These are phyloP conservation scores for Trachelus stipa DNA, from an alignment of 2,888 invertebrate species.

Conservation along the genomic window DNA sequence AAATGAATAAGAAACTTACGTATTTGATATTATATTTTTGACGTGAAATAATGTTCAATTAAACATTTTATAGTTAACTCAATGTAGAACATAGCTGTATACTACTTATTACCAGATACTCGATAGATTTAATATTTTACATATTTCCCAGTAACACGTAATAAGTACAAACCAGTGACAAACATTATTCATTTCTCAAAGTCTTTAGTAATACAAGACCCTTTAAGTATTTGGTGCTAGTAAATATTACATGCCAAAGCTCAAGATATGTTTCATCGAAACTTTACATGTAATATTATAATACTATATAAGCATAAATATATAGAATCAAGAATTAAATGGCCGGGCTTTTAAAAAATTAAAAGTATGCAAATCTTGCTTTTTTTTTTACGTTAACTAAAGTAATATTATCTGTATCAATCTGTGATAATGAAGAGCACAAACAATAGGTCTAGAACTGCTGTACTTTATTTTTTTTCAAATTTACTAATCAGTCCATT, in stretches of 20 bases:
- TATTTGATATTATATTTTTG: neutral
- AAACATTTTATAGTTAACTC: neutral
- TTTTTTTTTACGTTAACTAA: neutral
- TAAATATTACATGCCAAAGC: neutral
- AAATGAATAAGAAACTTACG: neutral
- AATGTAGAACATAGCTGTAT: neutral
- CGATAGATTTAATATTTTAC: no score
- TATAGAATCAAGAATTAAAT: neutral
- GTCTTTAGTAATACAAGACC: neutral
- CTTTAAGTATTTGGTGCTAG: neutral
- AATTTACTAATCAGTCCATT: neutral
- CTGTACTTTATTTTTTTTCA: neutral
- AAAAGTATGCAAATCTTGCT: neutral
- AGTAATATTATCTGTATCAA: neutral
- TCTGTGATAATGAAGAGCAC: neutral
- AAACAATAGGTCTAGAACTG: no score
- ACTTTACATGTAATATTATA: neutral
- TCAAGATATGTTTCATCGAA: neutral
- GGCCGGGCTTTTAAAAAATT: neutral
- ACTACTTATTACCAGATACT: no score
- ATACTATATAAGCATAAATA: neutral
- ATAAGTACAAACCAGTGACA: neutral
- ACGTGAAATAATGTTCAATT: neutral
- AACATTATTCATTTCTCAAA: neutral
- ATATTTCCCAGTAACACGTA: neutral